phyloP scores from a whole-genome alignment of 2,888 invertebrate genomes.

The Colostygia pectinataria region DNA sequence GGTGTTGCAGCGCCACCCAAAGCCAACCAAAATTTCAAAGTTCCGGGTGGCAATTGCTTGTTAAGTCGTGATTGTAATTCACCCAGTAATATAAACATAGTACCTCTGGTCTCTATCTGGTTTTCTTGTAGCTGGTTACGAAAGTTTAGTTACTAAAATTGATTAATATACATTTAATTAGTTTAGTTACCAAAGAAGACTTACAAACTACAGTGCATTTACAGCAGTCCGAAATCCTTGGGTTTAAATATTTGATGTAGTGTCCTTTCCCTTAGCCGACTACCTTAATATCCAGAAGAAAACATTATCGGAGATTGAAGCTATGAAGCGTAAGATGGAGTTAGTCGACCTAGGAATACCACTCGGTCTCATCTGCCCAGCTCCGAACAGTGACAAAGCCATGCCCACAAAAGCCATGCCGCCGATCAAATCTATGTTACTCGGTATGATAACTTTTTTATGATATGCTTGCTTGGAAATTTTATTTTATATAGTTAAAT shows the following conservation, averaged over 20 bases:
- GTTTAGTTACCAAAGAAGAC: too few relatives aligned
- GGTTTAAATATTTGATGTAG: constrained; percentile 14
- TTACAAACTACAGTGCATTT: too few relatives aligned
- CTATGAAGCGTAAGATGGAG: constrained; percentile 77
- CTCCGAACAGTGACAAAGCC: constrained; percentile 60
- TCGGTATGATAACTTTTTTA: constrained; percentile 53
- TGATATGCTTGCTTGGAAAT: neutral
- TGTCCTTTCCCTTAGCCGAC: constrained; percentile 24
- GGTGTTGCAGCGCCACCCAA: too few relatives aligned
- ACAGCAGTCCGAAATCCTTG: neutral
- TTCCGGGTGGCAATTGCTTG: too few relatives aligned
- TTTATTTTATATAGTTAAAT: too few relatives aligned
- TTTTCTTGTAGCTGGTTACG: too few relatives aligned
- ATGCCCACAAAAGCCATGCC: constrained; percentile 81
- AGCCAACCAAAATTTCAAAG: too few relatives aligned
- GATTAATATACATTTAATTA: too few relatives aligned
- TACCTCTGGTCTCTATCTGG: too few relatives aligned
- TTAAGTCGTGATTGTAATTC: too few relatives aligned
- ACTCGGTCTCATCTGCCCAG: constrained; percentile 71
- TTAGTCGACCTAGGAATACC: constrained; percentile 75
- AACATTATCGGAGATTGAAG: constrained; percentile 70
- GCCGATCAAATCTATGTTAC: constrained; percentile 72
- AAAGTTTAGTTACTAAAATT: too few relatives aligned
- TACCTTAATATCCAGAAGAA: constrained; percentile 60
- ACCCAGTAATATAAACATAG: too few relatives aligned